These are phyloP conservation scores for Anoplolepis gracilipes DNA, from an alignment of 1,140 invertebrate species.

Conservation along the genomic window DNA sequence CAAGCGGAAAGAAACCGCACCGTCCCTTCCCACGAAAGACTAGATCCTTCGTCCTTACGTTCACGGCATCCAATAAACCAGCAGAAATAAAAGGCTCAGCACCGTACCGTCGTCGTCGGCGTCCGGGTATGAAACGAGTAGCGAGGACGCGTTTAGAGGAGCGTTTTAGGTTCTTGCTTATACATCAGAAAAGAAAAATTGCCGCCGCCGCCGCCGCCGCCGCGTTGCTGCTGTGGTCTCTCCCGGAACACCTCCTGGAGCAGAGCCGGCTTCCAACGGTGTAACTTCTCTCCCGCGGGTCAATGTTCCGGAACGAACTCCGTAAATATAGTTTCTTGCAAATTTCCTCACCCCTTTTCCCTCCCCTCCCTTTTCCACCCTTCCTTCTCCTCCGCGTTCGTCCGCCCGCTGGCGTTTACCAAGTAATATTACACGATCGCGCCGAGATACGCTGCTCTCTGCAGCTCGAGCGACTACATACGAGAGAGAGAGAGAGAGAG, in stretches of 20 bases:
- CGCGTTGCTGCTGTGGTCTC: slow-evolving; percentile 50
- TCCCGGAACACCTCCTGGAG: slow-evolving; percentile 49
- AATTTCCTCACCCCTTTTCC: slow-evolving; percentile 46
- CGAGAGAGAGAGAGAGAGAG: background rate
- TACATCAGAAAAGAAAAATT: slow-evolving; percentile 53
- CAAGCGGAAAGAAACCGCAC: slow-evolving; percentile 63
- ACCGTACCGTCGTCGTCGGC: background rate
- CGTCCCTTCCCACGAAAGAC: slow-evolving; percentile 43
- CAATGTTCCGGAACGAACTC: slow-evolving; percentile 63
- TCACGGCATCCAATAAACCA: slow-evolving; percentile 69
- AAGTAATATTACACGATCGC: slow-evolving; percentile 58
- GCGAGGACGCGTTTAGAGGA: slow-evolving; percentile 56
- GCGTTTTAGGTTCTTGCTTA: slow-evolving; percentile 67
- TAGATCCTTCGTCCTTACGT: slow-evolving; percentile 50
- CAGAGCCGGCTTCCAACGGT: background rate
- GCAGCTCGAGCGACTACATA: background rate
- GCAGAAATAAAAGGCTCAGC: slow-evolving; percentile 66
- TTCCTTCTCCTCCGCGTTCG: background rate
- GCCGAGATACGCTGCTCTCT: background rate
- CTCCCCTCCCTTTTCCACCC: background rate
- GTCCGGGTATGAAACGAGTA: background rate
- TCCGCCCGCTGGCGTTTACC: slow-evolving; percentile 57
- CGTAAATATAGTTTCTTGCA: slow-evolving; percentile 67
- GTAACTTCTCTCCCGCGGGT: slow-evolving; percentile 47
- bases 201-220: slow-evolving; percentile 33